These are phyloP conservation scores for Nyctalus aviator DNA, from an alignment of 2,797 vertebrate species.

Conservation along the genomic window DNA sequence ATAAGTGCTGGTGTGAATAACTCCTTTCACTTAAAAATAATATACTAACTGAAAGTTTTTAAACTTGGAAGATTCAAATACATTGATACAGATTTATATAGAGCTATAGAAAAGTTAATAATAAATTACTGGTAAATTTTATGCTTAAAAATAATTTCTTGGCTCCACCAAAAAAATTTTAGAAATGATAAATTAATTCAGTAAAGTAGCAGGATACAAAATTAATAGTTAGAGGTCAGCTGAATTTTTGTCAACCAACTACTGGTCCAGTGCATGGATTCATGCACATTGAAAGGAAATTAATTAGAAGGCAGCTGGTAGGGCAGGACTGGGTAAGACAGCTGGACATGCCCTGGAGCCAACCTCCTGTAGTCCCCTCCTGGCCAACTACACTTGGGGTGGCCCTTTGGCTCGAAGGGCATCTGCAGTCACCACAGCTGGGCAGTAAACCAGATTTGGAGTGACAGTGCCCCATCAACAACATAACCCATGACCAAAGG, in stretches of 20 bases:
- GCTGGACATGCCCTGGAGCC: too few species aligned
- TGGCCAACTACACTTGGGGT: too few species aligned
- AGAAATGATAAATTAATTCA: neutral
- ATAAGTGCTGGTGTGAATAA: slow-evolving; percentile 55
- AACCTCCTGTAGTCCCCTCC: too few species aligned
- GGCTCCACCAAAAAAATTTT: neutral
- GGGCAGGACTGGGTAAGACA: too few species aligned
- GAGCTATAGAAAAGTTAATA: neutral
- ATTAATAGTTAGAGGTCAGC: neutral
- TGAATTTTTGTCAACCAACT: neutral
- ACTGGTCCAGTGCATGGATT: too few species aligned
- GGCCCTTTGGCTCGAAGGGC: too few species aligned
- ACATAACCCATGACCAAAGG: too few species aligned
- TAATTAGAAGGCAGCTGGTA: too few species aligned
- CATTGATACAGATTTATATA: slow-evolving; percentile 23
- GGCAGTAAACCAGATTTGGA: too few species aligned
- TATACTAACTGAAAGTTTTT: slow-evolving; percentile 46
- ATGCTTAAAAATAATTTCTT: slow-evolving; percentile 52
- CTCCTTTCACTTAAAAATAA: slow-evolving; percentile 66
- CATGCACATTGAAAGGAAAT: too few species aligned
- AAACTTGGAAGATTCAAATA: slow-evolving; percentile 44
- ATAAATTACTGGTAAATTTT: slow-evolving; percentile 23
- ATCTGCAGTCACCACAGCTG: too few species aligned
- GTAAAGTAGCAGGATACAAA: neutral
- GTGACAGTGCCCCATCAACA: too few species aligned